phyloP scores from a whole-genome alignment of 2,113 vertebrate species.

The Phoxinus phoxinus region DNA sequence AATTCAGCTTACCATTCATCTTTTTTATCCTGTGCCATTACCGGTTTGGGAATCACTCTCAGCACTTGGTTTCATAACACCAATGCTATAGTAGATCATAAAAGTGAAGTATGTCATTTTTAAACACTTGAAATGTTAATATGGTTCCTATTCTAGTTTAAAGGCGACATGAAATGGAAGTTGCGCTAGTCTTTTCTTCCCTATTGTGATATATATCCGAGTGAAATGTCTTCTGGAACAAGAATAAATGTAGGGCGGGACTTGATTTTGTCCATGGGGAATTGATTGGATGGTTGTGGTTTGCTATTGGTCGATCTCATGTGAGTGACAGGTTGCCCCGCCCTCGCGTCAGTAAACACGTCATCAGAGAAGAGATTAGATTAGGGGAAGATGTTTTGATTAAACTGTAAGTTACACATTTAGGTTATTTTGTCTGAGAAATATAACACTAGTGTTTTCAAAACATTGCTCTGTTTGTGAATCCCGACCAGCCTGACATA shows the following conservation, averaged over 20 bases:
- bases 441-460: not conserved
- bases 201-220: too few species aligned
- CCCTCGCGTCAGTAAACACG: too few species aligned
- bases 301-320: too few species aligned
- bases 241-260: too few species aligned
- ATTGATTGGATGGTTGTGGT: too few species aligned
- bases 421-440: not conserved
- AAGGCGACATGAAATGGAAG: too few species aligned
- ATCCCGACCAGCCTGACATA: not conserved
- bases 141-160: not conserved
- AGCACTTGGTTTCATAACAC: conserved; percentile 36
- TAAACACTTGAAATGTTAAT: conserved; percentile 12
- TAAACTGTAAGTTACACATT: not conserved
- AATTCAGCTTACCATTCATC: conserved; percentile 53
- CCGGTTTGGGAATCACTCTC: conserved; percentile 35
- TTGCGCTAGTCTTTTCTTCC: too few species aligned
- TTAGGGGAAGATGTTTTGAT: too few species aligned
- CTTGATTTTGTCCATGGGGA: too few species aligned
- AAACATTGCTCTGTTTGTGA: not conserved
- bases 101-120: conserved; percentile 6
- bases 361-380: too few species aligned
- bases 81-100: conserved; percentile 31
- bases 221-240: too few species aligned
- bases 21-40: conserved; percentile 46
- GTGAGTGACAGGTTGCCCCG: too few species aligned